phyloP scores from a whole-genome alignment of 2,888 invertebrate species.

The Microplitis manilae region DNA sequence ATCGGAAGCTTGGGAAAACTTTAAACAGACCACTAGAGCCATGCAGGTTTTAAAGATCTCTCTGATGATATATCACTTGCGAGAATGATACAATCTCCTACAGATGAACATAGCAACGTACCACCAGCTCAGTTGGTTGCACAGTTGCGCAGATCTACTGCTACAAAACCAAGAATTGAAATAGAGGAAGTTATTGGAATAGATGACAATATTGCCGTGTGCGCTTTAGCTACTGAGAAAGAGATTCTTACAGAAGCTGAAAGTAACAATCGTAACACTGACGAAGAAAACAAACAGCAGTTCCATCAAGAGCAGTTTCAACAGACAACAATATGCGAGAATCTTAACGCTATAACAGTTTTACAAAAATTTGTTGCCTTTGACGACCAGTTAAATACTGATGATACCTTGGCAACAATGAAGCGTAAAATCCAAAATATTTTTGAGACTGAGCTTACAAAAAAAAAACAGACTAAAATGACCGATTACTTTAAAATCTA shows the following conservation, averaged over 20 bases:
- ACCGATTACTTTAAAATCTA: constrained; percentile 8
- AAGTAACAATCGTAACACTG: background rate
- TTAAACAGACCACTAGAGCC: constrained; percentile 8
- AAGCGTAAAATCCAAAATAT: constrained; percentile 8
- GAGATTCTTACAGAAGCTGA: background rate
- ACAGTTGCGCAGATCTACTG: constrained; percentile 9
- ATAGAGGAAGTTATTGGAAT: constrained; percentile 12
- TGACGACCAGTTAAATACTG: background rate
- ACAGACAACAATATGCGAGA: background rate
- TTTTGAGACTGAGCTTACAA: constrained; percentile 5
- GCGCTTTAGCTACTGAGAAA: background rate
- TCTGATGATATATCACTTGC: constrained; percentile 2
- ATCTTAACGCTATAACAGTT: constrained; percentile 10
- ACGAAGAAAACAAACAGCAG: background rate
- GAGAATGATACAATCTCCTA: constrained; percentile 13
- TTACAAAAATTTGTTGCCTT: background rate
- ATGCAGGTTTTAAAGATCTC: constrained; percentile 13
- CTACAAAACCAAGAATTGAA: constrained; percentile 10
- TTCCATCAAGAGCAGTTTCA: background rate
- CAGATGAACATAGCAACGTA: constrained; percentile 2
- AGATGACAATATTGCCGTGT: constrained; percentile 6
- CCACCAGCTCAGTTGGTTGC: constrained; percentile 6
- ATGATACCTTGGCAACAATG: constrained; percentile 15
- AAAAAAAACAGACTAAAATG: constrained; percentile 16
- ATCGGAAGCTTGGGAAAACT: constrained; percentile 14